These are phyloP conservation scores for Blastomussa wellsi DNA, from an alignment of 92 coral and sea anemone species.

Conservation along the genomic window DNA sequence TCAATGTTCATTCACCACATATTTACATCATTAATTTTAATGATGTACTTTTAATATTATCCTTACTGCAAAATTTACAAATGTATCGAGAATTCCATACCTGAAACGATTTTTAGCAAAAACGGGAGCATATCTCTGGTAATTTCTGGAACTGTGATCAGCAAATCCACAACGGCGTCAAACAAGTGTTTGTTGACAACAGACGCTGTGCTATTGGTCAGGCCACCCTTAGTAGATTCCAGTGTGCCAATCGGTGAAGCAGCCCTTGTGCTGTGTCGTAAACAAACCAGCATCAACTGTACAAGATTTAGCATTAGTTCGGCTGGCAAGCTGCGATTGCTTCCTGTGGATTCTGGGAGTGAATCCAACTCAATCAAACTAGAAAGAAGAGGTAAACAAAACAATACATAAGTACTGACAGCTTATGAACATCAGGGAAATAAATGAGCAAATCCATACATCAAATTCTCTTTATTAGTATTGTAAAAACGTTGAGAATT, in stretches of 20 bases:
- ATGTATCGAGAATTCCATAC: background rate
- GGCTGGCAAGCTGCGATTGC: constrained; percentile 8
- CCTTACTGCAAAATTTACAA: background rate
- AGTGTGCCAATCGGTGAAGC: background rate
- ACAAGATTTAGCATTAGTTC: constrained; percentile 6
- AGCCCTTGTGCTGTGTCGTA: background rate
- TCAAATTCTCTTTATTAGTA: background rate
- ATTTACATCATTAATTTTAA: too few relatives aligned
- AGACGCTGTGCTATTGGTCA: background rate
- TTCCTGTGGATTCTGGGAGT: background rate
- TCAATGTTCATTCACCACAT: too few relatives aligned
- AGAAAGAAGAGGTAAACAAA: background rate
- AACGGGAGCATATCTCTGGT: background rate
- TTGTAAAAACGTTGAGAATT: background rate
- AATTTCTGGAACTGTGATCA: background rate
- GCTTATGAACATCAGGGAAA: background rate
- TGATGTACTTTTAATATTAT: too few relatives aligned
- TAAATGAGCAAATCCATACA: background rate
- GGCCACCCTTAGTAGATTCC: background rate
- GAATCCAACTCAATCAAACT: constrained; percentile 35
- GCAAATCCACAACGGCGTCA: constrained; percentile 12
- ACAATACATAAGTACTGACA: background rate
- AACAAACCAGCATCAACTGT: constrained; percentile 29
- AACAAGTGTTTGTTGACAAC: background rate
- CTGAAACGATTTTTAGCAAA: constrained; percentile 13